Conservation (phyloP, 2,888 invertebrate species). For the Cantharis flavilabris region DNA sequence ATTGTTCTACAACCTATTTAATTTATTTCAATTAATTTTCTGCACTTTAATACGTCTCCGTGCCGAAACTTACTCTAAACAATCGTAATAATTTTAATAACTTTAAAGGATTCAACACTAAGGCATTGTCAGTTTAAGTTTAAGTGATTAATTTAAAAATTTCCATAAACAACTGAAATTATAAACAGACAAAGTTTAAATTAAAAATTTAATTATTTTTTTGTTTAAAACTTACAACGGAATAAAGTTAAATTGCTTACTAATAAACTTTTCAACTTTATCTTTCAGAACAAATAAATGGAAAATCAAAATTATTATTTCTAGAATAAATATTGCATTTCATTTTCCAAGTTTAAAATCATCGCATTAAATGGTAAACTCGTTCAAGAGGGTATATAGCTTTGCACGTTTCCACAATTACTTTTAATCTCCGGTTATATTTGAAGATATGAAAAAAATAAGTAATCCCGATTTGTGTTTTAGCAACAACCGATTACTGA, state of each 20-base stretch:
- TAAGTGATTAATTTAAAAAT: background rate
- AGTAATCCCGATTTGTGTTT: no score
- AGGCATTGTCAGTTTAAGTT: background rate
- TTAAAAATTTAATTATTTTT: background rate
- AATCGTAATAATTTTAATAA: background rate
- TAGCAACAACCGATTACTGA: no score
- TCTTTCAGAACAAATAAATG: background rate
- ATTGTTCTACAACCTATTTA: constrained; percentile 27
- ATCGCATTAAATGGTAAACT: no score
- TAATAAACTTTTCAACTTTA: background rate
- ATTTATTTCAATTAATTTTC: background rate
- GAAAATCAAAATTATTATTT: background rate
- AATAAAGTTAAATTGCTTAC: background rate
- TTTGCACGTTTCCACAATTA: no score
- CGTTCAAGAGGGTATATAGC: no score
- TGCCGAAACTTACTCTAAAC: background rate
- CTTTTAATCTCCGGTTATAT: no score
- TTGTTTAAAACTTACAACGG: background rate
- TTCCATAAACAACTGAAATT: background rate
- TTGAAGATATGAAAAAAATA: no score
- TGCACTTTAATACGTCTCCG: background rate
- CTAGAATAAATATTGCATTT: no score
- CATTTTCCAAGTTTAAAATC: no score
- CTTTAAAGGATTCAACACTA: background rate
- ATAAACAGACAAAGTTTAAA: background rate